A percentile compares a stretch with the other conserved stretches of the same genome.
These are phyloP conservation scores for Centropus bengalensis DNA, from an alignment of 2,113 vertebrate species.

Conservation along the genomic window DNA sequence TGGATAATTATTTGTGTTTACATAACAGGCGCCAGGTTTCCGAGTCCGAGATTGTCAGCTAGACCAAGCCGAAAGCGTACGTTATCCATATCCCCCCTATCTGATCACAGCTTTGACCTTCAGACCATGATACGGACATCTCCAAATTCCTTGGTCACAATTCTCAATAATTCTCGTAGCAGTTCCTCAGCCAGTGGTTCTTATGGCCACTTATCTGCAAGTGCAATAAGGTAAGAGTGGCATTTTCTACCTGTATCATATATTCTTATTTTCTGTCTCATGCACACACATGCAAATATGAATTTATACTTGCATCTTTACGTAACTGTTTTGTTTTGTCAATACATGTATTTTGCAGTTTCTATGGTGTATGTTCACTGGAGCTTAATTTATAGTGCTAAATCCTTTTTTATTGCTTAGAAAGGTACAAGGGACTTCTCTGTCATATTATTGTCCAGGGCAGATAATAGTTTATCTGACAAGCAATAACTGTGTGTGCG, in stretches of 20 bases:
- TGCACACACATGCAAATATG: not conserved
- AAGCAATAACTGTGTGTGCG: not conserved
- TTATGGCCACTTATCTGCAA: conserved; percentile 95
- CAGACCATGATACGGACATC: conserved; percentile 98
- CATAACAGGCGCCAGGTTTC: conserved; percentile 86
- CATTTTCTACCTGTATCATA: not conserved
- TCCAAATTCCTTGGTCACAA: conserved; percentile 95
- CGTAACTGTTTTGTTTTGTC: not conserved
- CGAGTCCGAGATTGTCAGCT: conserved; percentile 89
- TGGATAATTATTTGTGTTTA: conserved; percentile 73
- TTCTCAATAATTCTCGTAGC: conserved; percentile 97
- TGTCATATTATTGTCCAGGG: not conserved
- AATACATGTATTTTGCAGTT: not conserved
- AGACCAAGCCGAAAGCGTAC: conserved; percentile 94
- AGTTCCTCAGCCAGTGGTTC: conserved; percentile 98
- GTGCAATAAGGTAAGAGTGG: conserved; percentile 91
- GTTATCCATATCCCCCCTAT: conserved; percentile 92
- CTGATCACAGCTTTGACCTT: conserved; percentile 97
- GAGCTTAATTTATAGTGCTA: not conserved
- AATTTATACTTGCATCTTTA: not conserved
- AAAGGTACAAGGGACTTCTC: not conserved
- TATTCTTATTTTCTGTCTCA: not conserved
- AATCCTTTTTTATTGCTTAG: not conserved
- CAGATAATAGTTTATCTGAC: not conserved
- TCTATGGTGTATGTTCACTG: fast-evolving